Percentiles rank a stretch among this genome's conserved stretches.
These are phyloP conservation scores for Axea sp. DNA, from an alignment of 2,888 invertebrate genomes.

Conservation along the genomic window DNA sequence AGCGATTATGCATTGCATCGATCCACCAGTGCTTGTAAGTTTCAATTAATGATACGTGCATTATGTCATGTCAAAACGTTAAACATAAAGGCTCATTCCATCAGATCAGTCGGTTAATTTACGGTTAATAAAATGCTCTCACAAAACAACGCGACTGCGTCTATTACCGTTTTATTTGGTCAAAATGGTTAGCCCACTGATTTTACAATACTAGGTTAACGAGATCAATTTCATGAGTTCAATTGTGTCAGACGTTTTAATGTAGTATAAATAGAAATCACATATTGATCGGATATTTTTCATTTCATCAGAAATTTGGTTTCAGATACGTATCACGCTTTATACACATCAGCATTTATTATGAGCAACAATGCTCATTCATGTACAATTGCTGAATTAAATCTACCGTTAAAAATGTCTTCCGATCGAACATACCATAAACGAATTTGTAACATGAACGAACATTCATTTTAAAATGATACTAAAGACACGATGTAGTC, in stretches of 20 bases:
- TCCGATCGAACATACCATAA: too few relatives aligned
- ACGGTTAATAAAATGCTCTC: slow-evolving; percentile 32
- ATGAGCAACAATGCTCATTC: too few relatives aligned
- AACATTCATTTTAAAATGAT: too few relatives aligned
- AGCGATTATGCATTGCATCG: slow-evolving; percentile 41
- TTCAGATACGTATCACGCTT: too few relatives aligned
- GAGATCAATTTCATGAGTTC: neutral
- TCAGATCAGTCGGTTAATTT: slow-evolving; percentile 32
- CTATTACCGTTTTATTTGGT: slow-evolving; percentile 8
- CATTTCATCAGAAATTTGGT: too few relatives aligned
- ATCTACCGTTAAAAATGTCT: too few relatives aligned
- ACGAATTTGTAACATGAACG: too few relatives aligned
- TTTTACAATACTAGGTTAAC: slow-evolving; percentile 11
- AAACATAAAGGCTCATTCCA: slow-evolving; percentile 23
- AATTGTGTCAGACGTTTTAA: slow-evolving; percentile 8
- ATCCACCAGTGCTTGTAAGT: slow-evolving; percentile 37
- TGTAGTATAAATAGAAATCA: neutral
- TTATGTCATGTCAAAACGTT: slow-evolving; percentile 32
- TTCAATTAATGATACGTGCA: slow-evolving; percentile 49
- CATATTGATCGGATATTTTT: neutral
- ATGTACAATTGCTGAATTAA: too few relatives aligned
- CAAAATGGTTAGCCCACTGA: slow-evolving; percentile 3
- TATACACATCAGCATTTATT: too few relatives aligned
- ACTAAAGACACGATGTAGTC: too few relatives aligned
- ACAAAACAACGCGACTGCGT: slow-evolving; percentile 10